Conservation (phyloP, 2,888 invertebrate genomes). For the Limnephilus auricula region DNA sequence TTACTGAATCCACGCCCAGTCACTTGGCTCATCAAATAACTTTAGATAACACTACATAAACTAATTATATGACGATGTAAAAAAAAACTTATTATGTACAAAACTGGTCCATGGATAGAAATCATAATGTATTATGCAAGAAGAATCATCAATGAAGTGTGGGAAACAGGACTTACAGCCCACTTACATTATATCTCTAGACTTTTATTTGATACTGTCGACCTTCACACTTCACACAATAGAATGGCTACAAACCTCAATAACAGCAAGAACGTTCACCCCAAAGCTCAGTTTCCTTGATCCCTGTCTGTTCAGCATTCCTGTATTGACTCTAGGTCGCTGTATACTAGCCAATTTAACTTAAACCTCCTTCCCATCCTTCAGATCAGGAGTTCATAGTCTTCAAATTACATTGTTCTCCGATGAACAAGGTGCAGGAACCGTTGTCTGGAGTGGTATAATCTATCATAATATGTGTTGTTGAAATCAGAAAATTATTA, state of each 20-base stretch:
- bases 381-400: background rate
- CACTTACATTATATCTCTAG: background rate
- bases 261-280: background rate
- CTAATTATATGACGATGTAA: background rate
- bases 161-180: background rate
- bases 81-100: background rate
- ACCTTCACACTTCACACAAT: background rate
- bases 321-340: too few species aligned
- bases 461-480: background rate
- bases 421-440: too few species aligned
- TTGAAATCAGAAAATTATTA: background rate
- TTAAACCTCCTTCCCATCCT: too few species aligned
- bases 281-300: background rate
- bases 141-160: background rate
- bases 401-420: background rate
- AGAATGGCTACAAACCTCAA: background rate
- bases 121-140: background rate
- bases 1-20: background rate
- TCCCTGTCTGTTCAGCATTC: too few species aligned
- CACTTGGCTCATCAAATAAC: background rate
- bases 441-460: too few species aligned
- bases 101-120: background rate
- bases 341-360: too few species aligned
- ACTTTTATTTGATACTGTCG: background rate
- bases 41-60: background rate